Percentiles rank a stretch among this genome's conserved stretches.
These are phyloP conservation scores for Galeopsomyia nigrocyanea DNA, from an alignment of 2,888 invertebrate species.

Conservation along the genomic window DNA sequence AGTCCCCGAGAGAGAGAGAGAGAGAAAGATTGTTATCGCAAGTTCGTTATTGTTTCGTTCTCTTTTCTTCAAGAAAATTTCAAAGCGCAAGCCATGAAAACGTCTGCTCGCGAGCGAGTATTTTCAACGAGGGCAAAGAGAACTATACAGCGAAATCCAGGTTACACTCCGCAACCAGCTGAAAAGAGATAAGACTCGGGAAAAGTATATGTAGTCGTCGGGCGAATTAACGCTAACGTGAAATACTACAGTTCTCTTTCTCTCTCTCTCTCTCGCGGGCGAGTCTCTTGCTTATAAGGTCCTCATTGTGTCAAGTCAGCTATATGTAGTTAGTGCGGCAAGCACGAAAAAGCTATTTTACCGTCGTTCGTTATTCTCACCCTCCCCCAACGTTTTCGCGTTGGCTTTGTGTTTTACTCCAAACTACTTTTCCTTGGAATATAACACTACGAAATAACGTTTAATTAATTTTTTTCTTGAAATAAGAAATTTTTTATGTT, in stretches of 20 bases:
- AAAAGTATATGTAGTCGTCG: background rate
- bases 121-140: background rate
- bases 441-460: no score
- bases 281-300: background rate
- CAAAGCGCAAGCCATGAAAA: conserved; percentile 2
- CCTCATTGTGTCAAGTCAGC: conserved; percentile 6
- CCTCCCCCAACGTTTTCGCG: no score
- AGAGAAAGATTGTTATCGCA: no score
- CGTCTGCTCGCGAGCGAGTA: background rate
- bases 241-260: no score
- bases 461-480: no score
- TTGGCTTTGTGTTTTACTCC: no score
- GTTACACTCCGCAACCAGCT: background rate
- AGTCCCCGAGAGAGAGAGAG: no score
- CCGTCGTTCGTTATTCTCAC: conserved; percentile 8
- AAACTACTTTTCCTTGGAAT: no score
- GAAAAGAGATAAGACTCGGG: no score
- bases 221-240: conserved; percentile 39
- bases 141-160: background rate
- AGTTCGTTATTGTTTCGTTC: no score
- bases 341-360: conserved; percentile 3
- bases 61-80: background rate
- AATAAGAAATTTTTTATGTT: no score
- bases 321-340: background rate
- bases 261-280: conserved; percentile 16